Evolutionary conservation across 2,888 invertebrate genomes (phyloP).

Genomic region (Sphaerophoria rueppellii): DNA sequence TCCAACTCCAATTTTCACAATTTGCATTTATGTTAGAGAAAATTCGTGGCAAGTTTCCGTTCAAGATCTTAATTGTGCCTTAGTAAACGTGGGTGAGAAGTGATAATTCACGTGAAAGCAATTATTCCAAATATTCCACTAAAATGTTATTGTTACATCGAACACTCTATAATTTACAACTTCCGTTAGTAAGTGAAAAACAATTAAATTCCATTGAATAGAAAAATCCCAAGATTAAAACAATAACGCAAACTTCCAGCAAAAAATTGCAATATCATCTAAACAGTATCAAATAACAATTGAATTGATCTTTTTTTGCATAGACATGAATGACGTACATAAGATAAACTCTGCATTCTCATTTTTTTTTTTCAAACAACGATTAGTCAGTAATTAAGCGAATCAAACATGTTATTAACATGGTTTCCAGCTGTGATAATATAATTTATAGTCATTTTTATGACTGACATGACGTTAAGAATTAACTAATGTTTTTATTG

Average conservation of each 20-base stretch:
- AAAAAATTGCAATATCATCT: constrained; percentile 40
- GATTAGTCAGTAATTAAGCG: background rate
- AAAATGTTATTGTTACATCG: background rate
- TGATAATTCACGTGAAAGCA: background rate
- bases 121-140: background rate
- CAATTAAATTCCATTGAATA: background rate
- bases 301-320: too few species aligned
- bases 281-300: constrained; percentile 2
- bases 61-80: background rate
- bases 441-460: constrained; percentile 25
- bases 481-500: constrained; percentile 1
- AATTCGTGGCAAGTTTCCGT: background rate
- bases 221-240: constrained; percentile 11
- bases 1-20: background rate
- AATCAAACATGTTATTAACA: constrained; percentile 16
- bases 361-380: background rate
- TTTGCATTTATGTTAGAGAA: background rate
- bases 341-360: background rate
- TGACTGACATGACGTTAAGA: background rate
- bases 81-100: background rate
- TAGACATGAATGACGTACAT: background rate
- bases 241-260: background rate
- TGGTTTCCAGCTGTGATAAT: background rate
- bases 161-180: background rate
- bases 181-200: background rate